Evolutionary conservation across 2,113 vertebrate genomes (phyloP).

Genomic region (Serilophus lunatus): DNA sequence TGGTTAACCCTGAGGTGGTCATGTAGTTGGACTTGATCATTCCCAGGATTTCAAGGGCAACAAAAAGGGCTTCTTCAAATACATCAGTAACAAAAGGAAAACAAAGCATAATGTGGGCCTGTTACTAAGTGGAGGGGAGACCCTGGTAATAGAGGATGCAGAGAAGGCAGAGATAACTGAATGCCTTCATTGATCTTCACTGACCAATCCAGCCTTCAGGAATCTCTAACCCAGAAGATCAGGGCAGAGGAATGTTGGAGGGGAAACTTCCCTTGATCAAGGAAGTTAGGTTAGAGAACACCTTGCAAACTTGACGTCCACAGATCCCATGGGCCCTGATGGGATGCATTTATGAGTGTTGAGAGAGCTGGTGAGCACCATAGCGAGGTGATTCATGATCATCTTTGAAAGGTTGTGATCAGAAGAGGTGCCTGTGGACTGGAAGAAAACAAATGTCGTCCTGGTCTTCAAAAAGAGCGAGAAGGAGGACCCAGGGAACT

Average conservation of each 20-base stretch:
- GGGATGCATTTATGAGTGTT: neutral
- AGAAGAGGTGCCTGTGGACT: neutral
- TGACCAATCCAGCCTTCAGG: neutral
- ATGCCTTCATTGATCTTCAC: neutral
- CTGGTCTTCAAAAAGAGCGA: neutral
- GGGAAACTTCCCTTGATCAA: neutral
- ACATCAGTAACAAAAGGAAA: neutral
- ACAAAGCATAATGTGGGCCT: neutral
- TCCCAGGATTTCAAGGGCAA: neutral
- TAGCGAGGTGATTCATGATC: neutral
- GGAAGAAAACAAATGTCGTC: neutral
- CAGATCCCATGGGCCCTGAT: neutral
- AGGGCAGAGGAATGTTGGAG: neutral
- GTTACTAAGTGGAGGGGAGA: neutral
- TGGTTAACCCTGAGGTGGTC: neutral
- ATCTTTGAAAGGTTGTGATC: neutral
- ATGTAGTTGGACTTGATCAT: neutral
- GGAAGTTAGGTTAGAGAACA: neutral
- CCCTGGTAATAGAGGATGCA: neutral
- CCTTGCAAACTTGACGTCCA: neutral
- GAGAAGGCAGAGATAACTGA: neutral
- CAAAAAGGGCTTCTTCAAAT: neutral
- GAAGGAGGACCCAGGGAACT: neutral
- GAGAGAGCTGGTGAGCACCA: neutral
- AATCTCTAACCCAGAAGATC: neutral